Base-by-base conservation (phyloP, 2,888 invertebrate genomes). In the Norana najaformis region DNA sequence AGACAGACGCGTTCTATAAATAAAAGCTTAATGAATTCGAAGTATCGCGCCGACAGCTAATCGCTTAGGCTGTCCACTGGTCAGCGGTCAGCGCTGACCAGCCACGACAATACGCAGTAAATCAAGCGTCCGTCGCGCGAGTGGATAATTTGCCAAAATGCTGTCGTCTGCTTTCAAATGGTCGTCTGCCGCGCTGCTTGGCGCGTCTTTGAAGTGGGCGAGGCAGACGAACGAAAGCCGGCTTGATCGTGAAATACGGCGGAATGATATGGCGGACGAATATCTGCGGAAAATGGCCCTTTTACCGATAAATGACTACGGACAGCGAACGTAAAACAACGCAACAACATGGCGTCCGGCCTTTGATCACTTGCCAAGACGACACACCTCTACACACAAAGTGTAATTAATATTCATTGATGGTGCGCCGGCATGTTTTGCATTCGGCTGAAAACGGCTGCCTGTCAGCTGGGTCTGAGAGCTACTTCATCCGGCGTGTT, bases 261-360 rank as follows among this genome's bases (percentile, higher is more conserved):
- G 85, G 36, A 85, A 85, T 85, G 85, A 85, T 85, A 85, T 85
- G 85, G 85, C 85, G 85, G 85, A 35, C 35, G 85, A 85, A 85
- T 85, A 85, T 85, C 37, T 37, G 85, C 36, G 20, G 85, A 23
- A 85, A 85, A 85, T 85, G 85, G 85, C 36, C 37, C 85, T 85
- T 85, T 85, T 85, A 85, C 35, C 85, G 34, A 85, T 37, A 85
- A 37, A 85, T 85, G 85, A 85, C 85, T 18, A 20, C 85, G 35
- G 85, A 36, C 85, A 37, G 18, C 85, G 30, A n/a, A 69, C 69
- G 69, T 69, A 69, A 69, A 69, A 69, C 69, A 69, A 8, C 69
- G 69, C 69, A 69, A n/a, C 69, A 69, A 69, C 69, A 30, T 69
- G 69, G n/a, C 69, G 69, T 69, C 69, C 69, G n/a, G 13, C 69